Evolutionary conservation across 2,797 vertebrate genomes (phyloP), one percentile per base, ranked within the genome.

Genomic region (Melopsittacus undulatus): DNA sequence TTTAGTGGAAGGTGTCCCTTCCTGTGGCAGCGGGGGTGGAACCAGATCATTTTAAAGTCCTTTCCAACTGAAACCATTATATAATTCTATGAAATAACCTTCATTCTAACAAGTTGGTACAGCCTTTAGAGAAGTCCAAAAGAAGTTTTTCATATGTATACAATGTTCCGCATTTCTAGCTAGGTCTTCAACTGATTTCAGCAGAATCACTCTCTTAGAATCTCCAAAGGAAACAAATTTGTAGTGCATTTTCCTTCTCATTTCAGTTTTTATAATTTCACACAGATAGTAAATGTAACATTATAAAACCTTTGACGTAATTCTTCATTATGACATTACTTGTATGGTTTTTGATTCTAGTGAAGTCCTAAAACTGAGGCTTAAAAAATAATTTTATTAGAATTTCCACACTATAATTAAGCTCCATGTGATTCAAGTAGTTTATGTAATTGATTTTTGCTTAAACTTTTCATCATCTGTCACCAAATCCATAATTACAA

Each of bases 401-500:
- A 51, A 38, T 48, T n/a, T 76, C 83, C 70, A 78, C 30, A 56
- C 72, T 79, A 75, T 93, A 96, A 95, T 92, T 95, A 97, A 95
- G 87, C 13, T 90, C n/a, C 89, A 83, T 67, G 66, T 94, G 56
- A 86, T 77, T 93, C 76, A 94, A 86, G 78, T 40, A 83, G 57
- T 92, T 96, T 92, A 95, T 68, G 57, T 73, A 97, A 96, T 85
- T 91, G 45, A 61, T 46, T 94, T 94, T 95, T 69, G 82, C 89
- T 79, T 95, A 91, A 96, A 95, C 46, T 94, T 97, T 89, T 94
- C 67, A 79, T 96, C 72, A 84, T 79, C 80, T 91, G 74, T 80
- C 89, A 96, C 7, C 5, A 91, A 95, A 95, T 83, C n/a, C 81
- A 75, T 76, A 95, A 96, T 95, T 95, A 96, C 90, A 96, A 32